Conservation (phyloP, 2,113 vertebrate genomes). For the Stercorarius parasiticus region DNA sequence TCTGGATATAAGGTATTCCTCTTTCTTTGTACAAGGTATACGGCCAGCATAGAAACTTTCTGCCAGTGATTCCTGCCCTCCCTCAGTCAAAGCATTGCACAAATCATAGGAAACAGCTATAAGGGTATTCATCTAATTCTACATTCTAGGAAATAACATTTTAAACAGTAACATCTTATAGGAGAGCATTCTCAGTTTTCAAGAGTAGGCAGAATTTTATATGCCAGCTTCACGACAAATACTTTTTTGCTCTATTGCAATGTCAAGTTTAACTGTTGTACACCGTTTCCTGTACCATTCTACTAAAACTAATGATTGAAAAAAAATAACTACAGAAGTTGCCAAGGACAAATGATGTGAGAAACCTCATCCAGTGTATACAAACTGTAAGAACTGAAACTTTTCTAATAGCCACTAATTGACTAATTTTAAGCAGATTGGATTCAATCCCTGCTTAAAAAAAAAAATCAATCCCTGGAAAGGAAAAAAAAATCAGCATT, state of each 20-base stretch:
- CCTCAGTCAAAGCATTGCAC: background rate
- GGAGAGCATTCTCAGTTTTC: background rate
- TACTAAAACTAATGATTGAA: background rate
- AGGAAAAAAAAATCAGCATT: background rate
- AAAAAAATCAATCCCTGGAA: background rate
- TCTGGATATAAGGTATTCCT: background rate
- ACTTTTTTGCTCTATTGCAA: background rate
- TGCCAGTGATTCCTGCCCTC: background rate
- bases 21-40: background rate
- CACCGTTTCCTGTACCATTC: background rate
- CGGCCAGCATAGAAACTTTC: background rate
- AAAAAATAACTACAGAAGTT: background rate
- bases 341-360: background rate
- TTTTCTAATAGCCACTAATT: background rate
- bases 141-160: background rate
- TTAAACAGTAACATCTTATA: background rate
- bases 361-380: background rate
- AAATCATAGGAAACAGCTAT: background rate
- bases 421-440: background rate
- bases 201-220: background rate
- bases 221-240: background rate
- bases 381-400: background rate
- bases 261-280: background rate
- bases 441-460: background rate
- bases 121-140: background rate